These are phyloP conservation scores for Metallyticus violacea DNA, from an alignment of 2,888 invertebrate species.

Conservation along the genomic window DNA sequence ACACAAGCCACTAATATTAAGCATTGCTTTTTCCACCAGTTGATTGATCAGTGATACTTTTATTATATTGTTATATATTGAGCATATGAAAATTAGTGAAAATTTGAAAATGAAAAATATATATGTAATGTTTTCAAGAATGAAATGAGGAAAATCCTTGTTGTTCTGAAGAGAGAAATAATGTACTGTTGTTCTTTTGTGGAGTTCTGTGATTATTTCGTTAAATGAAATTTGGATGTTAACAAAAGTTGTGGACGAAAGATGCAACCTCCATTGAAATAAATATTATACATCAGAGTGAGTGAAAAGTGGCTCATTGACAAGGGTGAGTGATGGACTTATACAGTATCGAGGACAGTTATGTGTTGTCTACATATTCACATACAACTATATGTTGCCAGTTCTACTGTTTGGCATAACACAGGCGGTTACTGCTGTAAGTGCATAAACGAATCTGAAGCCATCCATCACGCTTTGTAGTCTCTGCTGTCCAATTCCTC, in stretches of 20 bases:
- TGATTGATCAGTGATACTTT: conserved; percentile 25
- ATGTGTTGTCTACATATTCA: conserved; percentile 9
- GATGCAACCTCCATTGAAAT: not conserved
- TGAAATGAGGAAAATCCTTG: not conserved
- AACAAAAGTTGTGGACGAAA: not conserved
- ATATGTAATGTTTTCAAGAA: conserved; percentile 13
- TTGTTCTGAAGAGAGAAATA: conserved; percentile 2
- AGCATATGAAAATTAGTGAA: conserved; percentile 9
- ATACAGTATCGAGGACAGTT: not conserved
- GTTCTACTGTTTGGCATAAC: not conserved
- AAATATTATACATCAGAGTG: no score
- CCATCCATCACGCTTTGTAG: conserved; percentile 22
- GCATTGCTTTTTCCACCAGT: conserved; percentile 21
- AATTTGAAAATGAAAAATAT: conserved; percentile 6
- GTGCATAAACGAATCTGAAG: conserved; percentile 17
- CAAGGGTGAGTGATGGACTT: not conserved
- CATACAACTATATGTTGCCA: not conserved
- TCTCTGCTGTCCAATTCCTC: not conserved
- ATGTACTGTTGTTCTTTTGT: conserved; percentile 14
- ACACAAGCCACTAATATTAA: not conserved
- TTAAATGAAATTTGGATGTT: not conserved
- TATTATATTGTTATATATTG: conserved; percentile 29
- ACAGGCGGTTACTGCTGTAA: not conserved
- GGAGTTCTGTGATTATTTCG: conserved; percentile 11
- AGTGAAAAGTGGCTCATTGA: not conserved